Evolutionary conservation across 2,888 invertebrate species (phyloP).

Genomic region (Plebejus anna): DNA sequence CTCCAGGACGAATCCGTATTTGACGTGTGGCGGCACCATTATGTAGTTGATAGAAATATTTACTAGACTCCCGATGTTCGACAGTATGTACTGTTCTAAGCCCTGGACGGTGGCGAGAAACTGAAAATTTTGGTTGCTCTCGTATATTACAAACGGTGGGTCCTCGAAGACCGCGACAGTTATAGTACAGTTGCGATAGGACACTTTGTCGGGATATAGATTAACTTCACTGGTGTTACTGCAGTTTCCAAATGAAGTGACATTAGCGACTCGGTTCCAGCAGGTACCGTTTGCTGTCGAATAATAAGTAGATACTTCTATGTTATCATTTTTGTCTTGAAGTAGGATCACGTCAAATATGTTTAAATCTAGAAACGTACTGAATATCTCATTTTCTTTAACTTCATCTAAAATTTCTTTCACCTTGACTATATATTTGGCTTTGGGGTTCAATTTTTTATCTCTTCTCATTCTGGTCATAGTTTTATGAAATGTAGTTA

Average conservation of each 20-base stretch:
- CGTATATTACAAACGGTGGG: slow-evolving; percentile 46
- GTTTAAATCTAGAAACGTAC: slow-evolving; percentile 10
- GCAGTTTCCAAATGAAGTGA: slow-evolving; percentile 17
- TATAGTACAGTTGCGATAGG: slow-evolving; percentile 46
- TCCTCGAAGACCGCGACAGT: slow-evolving; percentile 47
- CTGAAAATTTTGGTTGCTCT: slow-evolving; percentile 41
- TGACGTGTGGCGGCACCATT: slow-evolving; percentile 36
- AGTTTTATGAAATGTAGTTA: not conserved
- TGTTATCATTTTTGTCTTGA: not conserved
- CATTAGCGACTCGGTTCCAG: not conserved
- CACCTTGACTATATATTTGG: slow-evolving; percentile 33
- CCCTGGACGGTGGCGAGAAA: slow-evolving; percentile 43
- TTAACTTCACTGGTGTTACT: not conserved
- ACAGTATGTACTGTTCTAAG: slow-evolving; percentile 52
- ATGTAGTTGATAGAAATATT: slow-evolving; percentile 44
- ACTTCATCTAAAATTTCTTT: not conserved
- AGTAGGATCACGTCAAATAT: slow-evolving; percentile 25
- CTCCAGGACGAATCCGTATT: slow-evolving; percentile 46
- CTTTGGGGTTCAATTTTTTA: slow-evolving; percentile 37
- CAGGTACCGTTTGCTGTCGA: not conserved
- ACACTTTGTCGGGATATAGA: slow-evolving; percentile 3
- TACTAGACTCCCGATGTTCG: slow-evolving; percentile 46
- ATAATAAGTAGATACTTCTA: slow-evolving; percentile 18
- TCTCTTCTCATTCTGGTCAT: slow-evolving; percentile 30
- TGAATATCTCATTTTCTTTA: not conserved